A percentile compares a stretch with the other conserved stretches of the same genome.
Evolutionary conservation across 2,113 vertebrate genomes (phyloP).

Genomic region (Myrmophylax atrothorax): DNA sequence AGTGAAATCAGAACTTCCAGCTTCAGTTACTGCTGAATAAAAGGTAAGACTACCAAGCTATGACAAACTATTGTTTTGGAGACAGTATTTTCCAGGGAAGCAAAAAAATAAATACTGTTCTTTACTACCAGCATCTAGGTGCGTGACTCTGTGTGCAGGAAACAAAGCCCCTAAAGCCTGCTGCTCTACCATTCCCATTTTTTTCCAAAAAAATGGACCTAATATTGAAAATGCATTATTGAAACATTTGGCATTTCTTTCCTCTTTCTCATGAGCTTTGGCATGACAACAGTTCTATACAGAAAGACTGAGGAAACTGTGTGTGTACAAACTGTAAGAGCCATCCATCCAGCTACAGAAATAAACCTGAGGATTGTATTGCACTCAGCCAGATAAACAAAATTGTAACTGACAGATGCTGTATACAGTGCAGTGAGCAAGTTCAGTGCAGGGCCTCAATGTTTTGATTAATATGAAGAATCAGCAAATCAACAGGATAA

Average conservation of each 20-base stretch:
- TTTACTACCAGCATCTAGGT: neutral
- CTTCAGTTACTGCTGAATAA: neutral
- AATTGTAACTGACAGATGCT: neutral
- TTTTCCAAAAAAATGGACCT: neutral
- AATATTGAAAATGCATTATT: neutral
- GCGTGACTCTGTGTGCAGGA: neutral
- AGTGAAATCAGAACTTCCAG: neutral
- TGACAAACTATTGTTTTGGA: neutral
- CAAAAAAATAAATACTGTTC: neutral
- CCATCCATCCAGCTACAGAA: neutral
- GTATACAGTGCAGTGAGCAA: neutral
- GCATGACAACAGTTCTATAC: rapidly evolving
- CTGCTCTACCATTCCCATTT: neutral
- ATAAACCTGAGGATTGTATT: neutral
- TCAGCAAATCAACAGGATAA: neutral
- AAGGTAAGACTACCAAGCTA: neutral
- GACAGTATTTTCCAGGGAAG: neutral
- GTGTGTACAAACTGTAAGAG: neutral
- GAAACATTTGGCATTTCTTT: neutral
- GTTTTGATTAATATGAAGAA: neutral
- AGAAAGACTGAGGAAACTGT: neutral
- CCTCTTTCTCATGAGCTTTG: neutral
- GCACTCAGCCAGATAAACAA: neutral
- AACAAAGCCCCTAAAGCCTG: neutral
- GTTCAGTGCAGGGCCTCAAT: rapidly evolving